Conservation (phyloP, 2,113 vertebrate genomes). For the Gnathonemus longibarbis region DNA sequence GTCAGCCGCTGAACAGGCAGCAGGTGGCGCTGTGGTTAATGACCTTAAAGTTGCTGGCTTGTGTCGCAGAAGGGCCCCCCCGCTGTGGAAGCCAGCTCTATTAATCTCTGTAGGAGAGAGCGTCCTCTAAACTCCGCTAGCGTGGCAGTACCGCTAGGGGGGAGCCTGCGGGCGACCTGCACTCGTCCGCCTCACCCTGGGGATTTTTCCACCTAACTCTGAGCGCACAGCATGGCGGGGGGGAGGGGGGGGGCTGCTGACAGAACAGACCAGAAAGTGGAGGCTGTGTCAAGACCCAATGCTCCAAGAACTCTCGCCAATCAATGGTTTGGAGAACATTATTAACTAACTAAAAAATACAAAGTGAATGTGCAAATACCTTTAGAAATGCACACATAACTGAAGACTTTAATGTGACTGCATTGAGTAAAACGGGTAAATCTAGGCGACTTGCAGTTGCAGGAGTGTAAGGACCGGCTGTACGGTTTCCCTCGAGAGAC, state of each 20-base stretch:
- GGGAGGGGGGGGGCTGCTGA: neutral
- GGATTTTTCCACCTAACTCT: neutral
- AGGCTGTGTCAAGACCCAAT: neutral
- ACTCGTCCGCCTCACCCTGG: neutral
- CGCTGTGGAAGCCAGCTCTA: neutral
- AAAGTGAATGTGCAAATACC: neutral
- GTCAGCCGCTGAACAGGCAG: neutral
- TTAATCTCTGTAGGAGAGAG: neutral
- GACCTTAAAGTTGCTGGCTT: neutral
- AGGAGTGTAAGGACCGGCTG: neutral
- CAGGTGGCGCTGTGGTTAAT: neutral
- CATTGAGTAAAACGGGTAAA: neutral
- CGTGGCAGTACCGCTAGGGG: neutral
- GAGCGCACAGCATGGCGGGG: neutral
- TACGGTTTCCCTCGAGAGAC: neutral
- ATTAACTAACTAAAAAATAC: neutral
- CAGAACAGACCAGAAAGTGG: conserved; percentile 9
- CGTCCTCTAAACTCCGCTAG: neutral
- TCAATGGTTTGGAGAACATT: neutral
- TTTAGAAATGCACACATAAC: neutral
- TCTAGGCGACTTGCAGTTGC: neutral
- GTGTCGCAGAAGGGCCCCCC: neutral
- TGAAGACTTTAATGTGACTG: neutral
- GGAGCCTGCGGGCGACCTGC: neutral
- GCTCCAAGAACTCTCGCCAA: neutral